Evolutionary conservation across 1,140 invertebrate species (phyloP), one percentile per base, ranked within the genome.

Genomic region (Monochamus saltuarius): DNA sequence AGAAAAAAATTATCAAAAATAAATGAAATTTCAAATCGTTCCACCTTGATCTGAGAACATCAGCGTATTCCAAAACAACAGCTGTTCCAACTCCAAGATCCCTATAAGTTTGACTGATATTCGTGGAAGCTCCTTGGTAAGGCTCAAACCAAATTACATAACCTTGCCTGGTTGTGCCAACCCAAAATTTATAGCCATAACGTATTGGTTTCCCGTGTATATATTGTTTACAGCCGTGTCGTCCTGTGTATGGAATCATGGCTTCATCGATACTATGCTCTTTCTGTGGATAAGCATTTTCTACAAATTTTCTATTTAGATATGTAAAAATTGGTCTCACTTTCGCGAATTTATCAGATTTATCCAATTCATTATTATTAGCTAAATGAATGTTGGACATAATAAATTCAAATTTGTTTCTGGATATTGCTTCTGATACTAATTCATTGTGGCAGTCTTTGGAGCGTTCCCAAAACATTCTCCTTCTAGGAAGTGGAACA

Each of bases 311-410:
- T 10, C 39, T 19, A 13, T 62, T 62, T 38, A 57, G 8, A 14
- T 38, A 11, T 13, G 76, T 73, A 11, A 70, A 59, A 7, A 71
- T 56, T 14, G 45, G 59, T 46, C 65, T 56, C 29, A 75, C 8
- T 69, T 75, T 77, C 16, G 60, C 43, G 59, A 68, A 70, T 59
- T 68, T 74, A 54, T 74, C 64, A 62, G 65, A 65, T 45, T 67
- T 54, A 35, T 66, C 47, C 39, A 70, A 40, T 8, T 57, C 22
- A 38, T 16, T 45, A 58, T 76, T 76, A 59, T 74, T 66, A n/a
- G 14, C 14, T 45, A 42, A 59, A 39, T 64, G 62, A 16, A 64
- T 34, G 50, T 55, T 38, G 6, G 3, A 22, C 62, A 64, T 62
- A 11, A 62, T 62, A 37, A 13, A 50, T 53, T 43, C 19, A 49